These are phyloP conservation scores for Sciurus niger DNA, from an alignment of 2,113 vertebrate species.

Conservation along the genomic window DNA sequence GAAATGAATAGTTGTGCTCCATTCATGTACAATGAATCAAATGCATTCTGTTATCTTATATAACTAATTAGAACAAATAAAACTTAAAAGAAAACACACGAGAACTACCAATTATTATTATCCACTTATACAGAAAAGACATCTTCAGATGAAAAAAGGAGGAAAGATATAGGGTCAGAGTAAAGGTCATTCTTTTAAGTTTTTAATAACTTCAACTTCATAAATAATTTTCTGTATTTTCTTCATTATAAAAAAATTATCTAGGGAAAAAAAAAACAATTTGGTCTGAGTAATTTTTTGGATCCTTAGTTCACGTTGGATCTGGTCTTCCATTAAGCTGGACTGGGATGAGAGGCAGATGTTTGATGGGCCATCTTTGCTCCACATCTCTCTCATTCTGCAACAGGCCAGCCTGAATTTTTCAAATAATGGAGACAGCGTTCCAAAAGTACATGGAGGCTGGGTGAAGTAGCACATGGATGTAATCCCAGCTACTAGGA, in stretches of 20 bases:
- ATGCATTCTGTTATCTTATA: too few species aligned
- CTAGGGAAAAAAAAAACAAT: neutral
- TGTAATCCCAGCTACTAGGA: too few species aligned
- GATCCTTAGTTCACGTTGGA: neutral
- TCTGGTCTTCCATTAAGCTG: neutral
- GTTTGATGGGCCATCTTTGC: neutral
- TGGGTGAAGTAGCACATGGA: too few species aligned
- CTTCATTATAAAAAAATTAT: neutral
- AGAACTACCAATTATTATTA: slow-evolving; percentile 55
- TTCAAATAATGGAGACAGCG: neutral
- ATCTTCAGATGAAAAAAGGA: slow-evolving; percentile 30
- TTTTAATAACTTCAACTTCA: slow-evolving; percentile 58
- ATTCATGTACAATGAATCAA: too few species aligned
- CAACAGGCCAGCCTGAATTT: neutral
- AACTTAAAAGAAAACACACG: neutral
- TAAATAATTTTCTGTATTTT: slow-evolving; percentile 34
- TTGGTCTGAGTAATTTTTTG: neutral
- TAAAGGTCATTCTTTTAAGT: slow-evolving; percentile 47
- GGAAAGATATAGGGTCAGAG: neutral
- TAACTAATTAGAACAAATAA: too few species aligned
- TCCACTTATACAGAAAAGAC: neutral
- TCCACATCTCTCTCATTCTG: neutral
- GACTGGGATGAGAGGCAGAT: neutral
- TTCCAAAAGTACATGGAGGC: neutral
- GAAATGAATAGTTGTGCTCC: too few species aligned